These are phyloP conservation scores for Ormyrus pomaceus DNA, from an alignment of 2,888 invertebrate genomes.

Conservation along the genomic window DNA sequence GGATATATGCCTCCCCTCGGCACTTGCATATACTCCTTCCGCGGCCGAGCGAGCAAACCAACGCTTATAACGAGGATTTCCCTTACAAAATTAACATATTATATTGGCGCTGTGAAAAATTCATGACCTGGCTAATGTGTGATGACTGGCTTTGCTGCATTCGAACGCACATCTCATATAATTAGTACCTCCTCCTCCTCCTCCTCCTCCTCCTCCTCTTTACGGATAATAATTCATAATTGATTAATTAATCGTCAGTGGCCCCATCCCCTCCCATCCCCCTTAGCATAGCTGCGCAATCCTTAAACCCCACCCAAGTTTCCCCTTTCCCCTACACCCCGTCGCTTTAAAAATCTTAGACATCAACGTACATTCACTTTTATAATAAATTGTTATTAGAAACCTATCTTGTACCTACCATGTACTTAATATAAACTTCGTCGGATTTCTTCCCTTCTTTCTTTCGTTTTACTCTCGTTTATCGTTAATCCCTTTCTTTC, in stretches of 20 bases:
- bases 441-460: slow-evolving; percentile 55
- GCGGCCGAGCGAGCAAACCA: not conserved
- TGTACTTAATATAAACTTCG: slow-evolving; percentile 70
- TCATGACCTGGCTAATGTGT: slow-evolving; percentile 68
- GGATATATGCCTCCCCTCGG: not conserved
- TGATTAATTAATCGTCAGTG: slow-evolving; percentile 62
- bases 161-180: slow-evolving; percentile 62
- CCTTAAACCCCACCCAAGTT: not conserved
- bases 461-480: slow-evolving; percentile 40
- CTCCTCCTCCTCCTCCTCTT: slow-evolving; percentile 48
- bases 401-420: slow-evolving; percentile 73
- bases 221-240: slow-evolving; percentile 69
- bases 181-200: slow-evolving; percentile 61
- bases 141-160: slow-evolving; percentile 39
- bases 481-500: slow-evolving; percentile 14
- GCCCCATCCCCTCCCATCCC: not conserved
- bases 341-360: slow-evolving; percentile 72
- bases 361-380: slow-evolving; percentile 75
- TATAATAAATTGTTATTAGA: slow-evolving; percentile 74
- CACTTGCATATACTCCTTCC: not conserved
- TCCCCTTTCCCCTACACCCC: not conserved
- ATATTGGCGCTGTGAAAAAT: slow-evolving; percentile 63
- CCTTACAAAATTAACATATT: slow-evolving; percentile 54
- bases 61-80: not conserved
- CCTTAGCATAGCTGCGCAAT: not conserved